These are phyloP conservation scores for Aurelia coerulea DNA, from an alignment of 30 jellyfish, hydroid and myxozoan species.

Conservation along the genomic window DNA sequence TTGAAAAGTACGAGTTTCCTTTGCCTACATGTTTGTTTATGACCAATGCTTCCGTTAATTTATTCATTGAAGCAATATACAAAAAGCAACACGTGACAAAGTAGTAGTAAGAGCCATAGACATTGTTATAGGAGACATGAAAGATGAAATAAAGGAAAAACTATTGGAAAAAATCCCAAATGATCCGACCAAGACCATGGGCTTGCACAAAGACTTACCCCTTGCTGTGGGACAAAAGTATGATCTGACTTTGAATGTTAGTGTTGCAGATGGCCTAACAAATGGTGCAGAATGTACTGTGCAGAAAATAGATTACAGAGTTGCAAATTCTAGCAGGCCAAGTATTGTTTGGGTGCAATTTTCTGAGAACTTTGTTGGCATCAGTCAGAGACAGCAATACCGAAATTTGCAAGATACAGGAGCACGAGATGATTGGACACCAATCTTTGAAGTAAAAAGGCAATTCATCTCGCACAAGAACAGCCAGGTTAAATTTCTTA, in stretches of 20 bases:
- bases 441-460: constrained; percentile 5
- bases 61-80: no score
- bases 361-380: no score
- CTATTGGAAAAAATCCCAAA: constrained; percentile 2
- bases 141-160: background rate
- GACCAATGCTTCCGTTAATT: no score
- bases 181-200: constrained; percentile 13
- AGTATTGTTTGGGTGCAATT: constrained; percentile 28
- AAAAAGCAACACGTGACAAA: no score
- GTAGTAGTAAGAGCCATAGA: background rate
- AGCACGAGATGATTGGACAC: constrained; percentile 10
- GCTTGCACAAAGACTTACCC: background rate
- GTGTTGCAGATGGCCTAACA: no score
- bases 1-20: no score
- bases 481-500: background rate
- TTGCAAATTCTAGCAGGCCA: background rate
- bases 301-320: constrained; percentile 11
- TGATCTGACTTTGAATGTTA: background rate
- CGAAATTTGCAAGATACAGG: background rate
- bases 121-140: background rate
- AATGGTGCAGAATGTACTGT: constrained; percentile 44
- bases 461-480: background rate
- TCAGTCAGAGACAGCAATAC: background rate
- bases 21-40: no score
- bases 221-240: constrained; percentile 19